Base-by-base conservation (phyloP, 2,797 vertebrate genomes). In the Sebastes cheni region DNA sequence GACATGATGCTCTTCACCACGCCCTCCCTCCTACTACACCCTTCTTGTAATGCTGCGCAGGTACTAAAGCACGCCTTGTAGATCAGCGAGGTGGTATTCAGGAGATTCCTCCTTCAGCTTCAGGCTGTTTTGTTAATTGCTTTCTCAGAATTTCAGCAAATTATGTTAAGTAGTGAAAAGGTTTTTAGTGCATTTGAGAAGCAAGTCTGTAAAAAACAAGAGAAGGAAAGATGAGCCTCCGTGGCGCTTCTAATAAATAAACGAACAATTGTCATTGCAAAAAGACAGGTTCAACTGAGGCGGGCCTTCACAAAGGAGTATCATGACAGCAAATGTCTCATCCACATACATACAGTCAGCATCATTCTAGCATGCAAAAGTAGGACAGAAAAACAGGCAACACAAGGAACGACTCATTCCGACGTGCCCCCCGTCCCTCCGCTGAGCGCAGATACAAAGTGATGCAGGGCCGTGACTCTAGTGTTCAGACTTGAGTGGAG, bases 291-390 rank as follows among this genome's bases (percentile, higher is more conserved):
- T 72, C 54, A 79, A 58, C 72, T 36, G 67, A 80, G 79, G 68
- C 46, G 64, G 75, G 77, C 22, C 62, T 83, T 80, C 18, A 82
- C 71, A 32, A 81, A 77, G 39, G 64, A 90, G 79, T 50, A 67
- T 59, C 34, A 36, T 71, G 79, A 68, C 70, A 66, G 81, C 55
- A 82, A 82, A 81, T 77, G 75, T 83, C 75, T 88, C 72, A 67
- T 72, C 36, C 70, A 68, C 86, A 86, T 76, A 77, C 69, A 67
- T 56, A 36, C 79, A 69, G 75, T 80, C 79, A 74, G 81, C 67
- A 42, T 90, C 83, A 69, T 89, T 89, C 81, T 34, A 75, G 86
- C 91, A 92, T 93, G 92, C 91, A 90, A 39, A 80, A 83, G 78
- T 42, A 85, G 73, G 82, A 81, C 74, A 81, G 72, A 79, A 83